phyloP scores from a whole-genome alignment of 30 jellyfish, hydroid and myxozoan species.

The Catostylus mosaicus region DNA sequence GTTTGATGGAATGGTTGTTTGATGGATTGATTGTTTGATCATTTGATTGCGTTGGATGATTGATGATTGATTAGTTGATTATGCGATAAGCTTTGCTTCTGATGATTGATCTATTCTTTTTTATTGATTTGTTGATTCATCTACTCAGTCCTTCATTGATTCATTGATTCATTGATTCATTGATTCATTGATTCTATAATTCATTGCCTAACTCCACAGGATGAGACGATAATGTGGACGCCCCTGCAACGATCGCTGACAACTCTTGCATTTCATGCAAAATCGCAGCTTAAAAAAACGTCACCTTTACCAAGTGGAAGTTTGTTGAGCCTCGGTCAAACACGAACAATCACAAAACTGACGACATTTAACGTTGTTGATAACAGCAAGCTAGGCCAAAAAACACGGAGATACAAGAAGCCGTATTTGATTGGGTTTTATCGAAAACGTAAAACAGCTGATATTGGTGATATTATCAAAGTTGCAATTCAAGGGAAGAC shows the following conservation, averaged over 20 bases:
- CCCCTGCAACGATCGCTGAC: neutral
- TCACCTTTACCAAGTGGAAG: neutral
- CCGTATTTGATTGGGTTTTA: slow-evolving; percentile 97
- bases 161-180: no score
- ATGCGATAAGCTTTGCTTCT: no score
- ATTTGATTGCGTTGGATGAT: no score
- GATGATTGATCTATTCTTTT: no score
- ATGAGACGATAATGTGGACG: neutral
- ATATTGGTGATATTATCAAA: slow-evolving; percentile 89
- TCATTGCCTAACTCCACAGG: no score
- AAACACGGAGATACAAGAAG: slow-evolving; percentile 79
- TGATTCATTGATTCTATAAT: no score
- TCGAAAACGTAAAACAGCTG: slow-evolving; percentile 96
- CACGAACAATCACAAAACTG: slow-evolving; percentile 64
- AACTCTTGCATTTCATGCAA: neutral
- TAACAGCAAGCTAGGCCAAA: slow-evolving; percentile 94
- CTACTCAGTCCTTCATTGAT: no score
- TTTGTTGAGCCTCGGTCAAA: neutral
- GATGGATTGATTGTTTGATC: no score
- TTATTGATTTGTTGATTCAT: no score
- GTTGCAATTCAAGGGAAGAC: slow-evolving; percentile 97
- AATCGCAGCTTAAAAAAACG: no score
- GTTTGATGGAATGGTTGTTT: no score
- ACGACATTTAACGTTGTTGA: slow-evolving; percentile 93
- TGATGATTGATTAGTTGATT: no score